phyloP scores from a whole-genome alignment of 2,888 invertebrate genomes.

The Oligia latruncula region DNA sequence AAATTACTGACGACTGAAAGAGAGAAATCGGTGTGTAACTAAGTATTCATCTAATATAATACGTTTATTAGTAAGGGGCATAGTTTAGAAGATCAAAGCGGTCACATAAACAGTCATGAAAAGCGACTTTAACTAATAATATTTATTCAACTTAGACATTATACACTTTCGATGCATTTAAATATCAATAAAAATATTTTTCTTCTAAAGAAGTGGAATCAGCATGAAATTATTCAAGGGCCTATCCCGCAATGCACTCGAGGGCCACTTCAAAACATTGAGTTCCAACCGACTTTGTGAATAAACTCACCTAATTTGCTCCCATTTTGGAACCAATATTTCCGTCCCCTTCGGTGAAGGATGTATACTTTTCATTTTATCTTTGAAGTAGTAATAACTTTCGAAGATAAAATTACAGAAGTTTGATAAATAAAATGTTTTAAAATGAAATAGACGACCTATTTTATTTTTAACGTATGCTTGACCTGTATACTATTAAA shows the following conservation, averaged over 20 bases:
- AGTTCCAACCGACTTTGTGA: conserved; percentile 57
- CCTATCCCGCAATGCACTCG: conserved; percentile 54
- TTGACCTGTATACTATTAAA: not conserved
- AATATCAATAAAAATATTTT: conserved; percentile 26
- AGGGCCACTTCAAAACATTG: conserved; percentile 49
- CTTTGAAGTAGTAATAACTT: conserved; percentile 1
- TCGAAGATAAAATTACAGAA: not conserved
- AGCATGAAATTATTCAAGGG: conserved; percentile 45
- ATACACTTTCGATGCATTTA: not conserved
- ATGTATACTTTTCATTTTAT: conserved; percentile 18
- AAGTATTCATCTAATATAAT: too few relatives aligned
- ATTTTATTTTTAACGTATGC: too few relatives aligned
- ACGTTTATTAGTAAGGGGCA: too few relatives aligned
- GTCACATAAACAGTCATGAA: not conserved
- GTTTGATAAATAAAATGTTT: not conserved
- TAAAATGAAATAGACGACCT: not conserved
- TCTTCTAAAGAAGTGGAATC: conserved; percentile 29
- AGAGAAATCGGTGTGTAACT: too few relatives aligned
- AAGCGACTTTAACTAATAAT: not conserved
- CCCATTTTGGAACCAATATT: conserved; percentile 49
- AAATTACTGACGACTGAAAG: too few relatives aligned
- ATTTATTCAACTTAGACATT: not conserved
- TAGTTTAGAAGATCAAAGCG: not conserved
- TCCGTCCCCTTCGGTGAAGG: conserved; percentile 9
- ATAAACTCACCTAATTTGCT: conserved; percentile 58